Evolutionary conservation across 2,888 invertebrate genomes (phyloP), one percentile per base, ranked within the genome.

Genomic region (Cactoblastis cactorum): DNA sequence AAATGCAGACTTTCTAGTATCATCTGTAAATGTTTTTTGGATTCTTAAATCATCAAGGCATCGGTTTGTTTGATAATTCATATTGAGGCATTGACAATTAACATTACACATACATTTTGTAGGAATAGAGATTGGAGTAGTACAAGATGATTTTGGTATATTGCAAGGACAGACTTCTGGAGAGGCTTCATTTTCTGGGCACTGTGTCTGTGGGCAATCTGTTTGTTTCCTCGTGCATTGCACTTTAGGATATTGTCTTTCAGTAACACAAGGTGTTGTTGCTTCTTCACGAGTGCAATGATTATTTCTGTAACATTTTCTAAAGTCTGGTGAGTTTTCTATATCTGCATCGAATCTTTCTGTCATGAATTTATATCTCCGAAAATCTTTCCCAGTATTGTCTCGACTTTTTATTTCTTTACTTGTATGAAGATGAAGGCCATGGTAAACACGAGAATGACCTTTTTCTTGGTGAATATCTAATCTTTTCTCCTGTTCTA

Each of bases 361-460:
- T 17, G 69, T 66, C 45, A 63, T 54, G 12, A 57, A 62, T 39
- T 74, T 70, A 45, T 67, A 65, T 63, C 63, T 71, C 57, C 69
- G 67, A 49, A 64, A 71, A 55, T 70, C 54, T 61, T 67, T 58
- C 57, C 60, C 58, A 24, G 54, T 58, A 51, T 56, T 61, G 48
- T 61, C 46, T 46, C 62, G 59, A 48, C 61, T 58, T 22, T 59
- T 52, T 49, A 52, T 53, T 59, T 55, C 51, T 54, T 63, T 61
- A 39, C 62, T 56, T 47, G 49, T 61, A 17, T 62, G 62, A n/a
- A 57, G 41, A 45, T 74, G 63, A 43, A 72, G 63, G 5, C 73
- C 74, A 46, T 82, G 79, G 49, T 82, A 71, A 33, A 80, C 61
- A 45, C 70, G 73, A 2, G 80, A 77, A 56, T 80, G 77, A 1